phyloP scores from a whole-genome alignment of 2,888 invertebrate genomes.

The Callosobruchus maculatus region DNA sequence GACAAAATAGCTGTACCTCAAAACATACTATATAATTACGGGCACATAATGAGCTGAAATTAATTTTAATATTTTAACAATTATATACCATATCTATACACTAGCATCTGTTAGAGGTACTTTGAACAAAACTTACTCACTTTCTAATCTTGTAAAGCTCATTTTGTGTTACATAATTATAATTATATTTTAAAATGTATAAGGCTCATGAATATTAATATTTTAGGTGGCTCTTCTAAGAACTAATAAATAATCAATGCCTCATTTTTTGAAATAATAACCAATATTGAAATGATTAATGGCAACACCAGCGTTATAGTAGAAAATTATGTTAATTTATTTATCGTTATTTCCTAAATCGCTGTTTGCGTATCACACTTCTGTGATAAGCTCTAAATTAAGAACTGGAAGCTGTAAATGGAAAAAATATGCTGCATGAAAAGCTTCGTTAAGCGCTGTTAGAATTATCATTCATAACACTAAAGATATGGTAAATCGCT shows the following conservation, averaged over 20 bases:
- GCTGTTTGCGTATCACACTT: too few relatives aligned
- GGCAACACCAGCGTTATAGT: background rate
- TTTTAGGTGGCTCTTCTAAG: background rate
- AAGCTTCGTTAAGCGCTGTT: too few relatives aligned
- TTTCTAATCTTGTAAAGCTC: background rate
- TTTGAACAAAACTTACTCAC: background rate
- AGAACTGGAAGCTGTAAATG: too few relatives aligned
- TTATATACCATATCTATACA: background rate
- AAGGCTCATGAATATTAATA: background rate
- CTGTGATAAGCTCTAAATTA: too few relatives aligned
- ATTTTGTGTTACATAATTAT: background rate
- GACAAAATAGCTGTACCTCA: too few relatives aligned
- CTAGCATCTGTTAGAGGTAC: background rate
- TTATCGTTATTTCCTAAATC: background rate
- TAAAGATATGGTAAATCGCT: too few relatives aligned
- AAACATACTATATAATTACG: too few relatives aligned
- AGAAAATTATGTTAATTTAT: background rate
- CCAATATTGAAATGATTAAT: background rate
- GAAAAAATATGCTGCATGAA: too few relatives aligned
- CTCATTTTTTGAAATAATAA: background rate
- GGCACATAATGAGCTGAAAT: too few relatives aligned
- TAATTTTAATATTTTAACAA: background rate
- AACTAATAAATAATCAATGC: background rate
- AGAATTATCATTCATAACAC: too few relatives aligned
- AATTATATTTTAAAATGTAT: background rate